These are phyloP conservation scores for Aegotheles bennettii DNA, from an alignment of 2,113 vertebrate genomes.

Conservation along the genomic window DNA sequence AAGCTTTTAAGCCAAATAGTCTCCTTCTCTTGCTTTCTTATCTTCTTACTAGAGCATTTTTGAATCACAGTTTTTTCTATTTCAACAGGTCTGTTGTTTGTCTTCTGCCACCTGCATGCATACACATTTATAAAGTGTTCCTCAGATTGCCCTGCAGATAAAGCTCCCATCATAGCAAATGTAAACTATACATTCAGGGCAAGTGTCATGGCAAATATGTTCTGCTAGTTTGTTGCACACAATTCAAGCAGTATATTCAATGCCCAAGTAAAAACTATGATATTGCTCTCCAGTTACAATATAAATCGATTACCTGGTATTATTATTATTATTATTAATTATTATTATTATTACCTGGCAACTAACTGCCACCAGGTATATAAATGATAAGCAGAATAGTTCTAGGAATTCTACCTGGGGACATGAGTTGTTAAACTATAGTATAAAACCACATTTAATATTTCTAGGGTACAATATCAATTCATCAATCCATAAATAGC, in stretches of 20 bases:
- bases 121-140: background rate
- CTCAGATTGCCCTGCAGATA: background rate
- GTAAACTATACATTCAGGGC: background rate
- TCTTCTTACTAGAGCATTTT: background rate
- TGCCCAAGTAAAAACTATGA: background rate
- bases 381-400: background rate
- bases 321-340: too few species aligned
- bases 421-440: background rate
- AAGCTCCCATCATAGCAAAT: background rate
- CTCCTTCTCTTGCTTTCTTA: background rate
- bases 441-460: background rate
- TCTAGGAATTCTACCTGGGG: background rate
- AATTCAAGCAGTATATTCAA: background rate
- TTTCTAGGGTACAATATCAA: background rate
- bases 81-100: background rate
- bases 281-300: background rate
- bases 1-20: background rate
- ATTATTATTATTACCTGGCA: too few species aligned
- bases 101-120: background rate
- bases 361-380: background rate
- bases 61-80: background rate
- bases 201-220: accelerated
- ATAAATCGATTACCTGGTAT: background rate
- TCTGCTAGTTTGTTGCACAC: background rate
- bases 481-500: background rate